These are phyloP conservation scores for Nettapus auritus DNA, from an alignment of 2,113 vertebrate genomes.

Conservation along the genomic window DNA sequence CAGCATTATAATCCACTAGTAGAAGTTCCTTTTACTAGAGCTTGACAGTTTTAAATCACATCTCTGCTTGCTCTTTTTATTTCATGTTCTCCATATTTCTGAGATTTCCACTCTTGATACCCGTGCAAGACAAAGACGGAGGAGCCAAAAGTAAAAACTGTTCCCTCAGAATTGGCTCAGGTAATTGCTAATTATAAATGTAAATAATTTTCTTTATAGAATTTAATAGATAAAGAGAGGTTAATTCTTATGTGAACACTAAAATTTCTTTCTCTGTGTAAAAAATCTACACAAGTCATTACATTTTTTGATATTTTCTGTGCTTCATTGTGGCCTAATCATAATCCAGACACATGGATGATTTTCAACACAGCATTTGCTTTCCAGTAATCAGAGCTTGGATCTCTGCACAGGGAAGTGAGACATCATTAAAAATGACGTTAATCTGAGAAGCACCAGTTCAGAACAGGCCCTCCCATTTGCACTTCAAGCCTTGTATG, in stretches of 20 bases:
- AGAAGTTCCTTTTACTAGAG: not conserved
- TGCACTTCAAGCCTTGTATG: rapidly evolving
- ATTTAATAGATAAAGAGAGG: not conserved
- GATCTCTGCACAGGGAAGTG: not conserved
- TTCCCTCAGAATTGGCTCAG: not conserved
- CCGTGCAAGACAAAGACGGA: not conserved
- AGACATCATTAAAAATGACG: not conserved
- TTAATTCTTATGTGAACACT: not conserved
- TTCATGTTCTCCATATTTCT: not conserved
- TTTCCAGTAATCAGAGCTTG: not conserved
- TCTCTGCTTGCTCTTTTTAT: not conserved
- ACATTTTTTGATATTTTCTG: not conserved
- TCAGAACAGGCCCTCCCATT: not conserved
- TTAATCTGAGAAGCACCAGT: not conserved
- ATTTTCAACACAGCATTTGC: not conserved
- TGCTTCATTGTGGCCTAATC: not conserved
- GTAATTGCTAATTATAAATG: not conserved
- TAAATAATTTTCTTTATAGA: not conserved
- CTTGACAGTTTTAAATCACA: not conserved
- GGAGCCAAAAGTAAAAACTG: not conserved
- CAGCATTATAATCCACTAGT: not conserved
- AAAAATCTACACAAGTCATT: not conserved
- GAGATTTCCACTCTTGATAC: not conserved
- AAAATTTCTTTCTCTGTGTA: not conserved
- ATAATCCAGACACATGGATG: not conserved